Evolutionary conservation across 2,888 invertebrate species (phyloP).

Genomic region (Nomada fucata): DNA sequence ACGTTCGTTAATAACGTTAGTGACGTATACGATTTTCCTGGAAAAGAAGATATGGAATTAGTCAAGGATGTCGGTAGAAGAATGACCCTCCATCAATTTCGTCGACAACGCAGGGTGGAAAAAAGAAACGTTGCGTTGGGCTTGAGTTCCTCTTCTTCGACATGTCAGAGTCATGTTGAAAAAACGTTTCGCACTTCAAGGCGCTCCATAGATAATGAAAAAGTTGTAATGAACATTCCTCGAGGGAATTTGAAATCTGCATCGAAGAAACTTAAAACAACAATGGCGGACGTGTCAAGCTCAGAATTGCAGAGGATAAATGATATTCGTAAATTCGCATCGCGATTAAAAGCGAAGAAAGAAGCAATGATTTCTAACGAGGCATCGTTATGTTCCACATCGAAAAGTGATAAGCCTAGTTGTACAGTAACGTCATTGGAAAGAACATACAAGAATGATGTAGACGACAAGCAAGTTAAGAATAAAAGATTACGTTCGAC

Average conservation of each 20-base stretch:
- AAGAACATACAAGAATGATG: background rate
- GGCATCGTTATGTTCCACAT: background rate
- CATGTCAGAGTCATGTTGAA: background rate
- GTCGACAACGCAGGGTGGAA: background rate
- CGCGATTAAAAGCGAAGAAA: background rate
- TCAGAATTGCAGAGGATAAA: constrained; percentile 20
- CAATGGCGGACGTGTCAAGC: background rate
- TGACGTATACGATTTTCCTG: background rate
- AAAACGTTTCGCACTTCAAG: background rate
- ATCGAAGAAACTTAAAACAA: background rate
- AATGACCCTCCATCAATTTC: constrained; percentile 19
- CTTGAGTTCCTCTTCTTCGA: background rate
- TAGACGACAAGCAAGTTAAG: background rate
- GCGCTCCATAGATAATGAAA: no score
- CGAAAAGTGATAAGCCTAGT: background rate
- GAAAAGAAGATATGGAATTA: background rate
- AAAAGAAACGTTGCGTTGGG: background rate
- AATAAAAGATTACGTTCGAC: background rate
- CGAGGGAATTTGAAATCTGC: no score
- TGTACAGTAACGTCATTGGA: background rate
- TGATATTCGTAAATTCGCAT: constrained; percentile 11
- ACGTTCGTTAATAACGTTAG: background rate
- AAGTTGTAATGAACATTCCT: background rate
- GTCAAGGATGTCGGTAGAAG: background rate
- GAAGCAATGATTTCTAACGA: background rate